Percentiles rank a stretch among this genome's conserved stretches.
Evolutionary conservation across 2,888 invertebrate species (phyloP).

Genomic region (Urechis unicinctus): DNA sequence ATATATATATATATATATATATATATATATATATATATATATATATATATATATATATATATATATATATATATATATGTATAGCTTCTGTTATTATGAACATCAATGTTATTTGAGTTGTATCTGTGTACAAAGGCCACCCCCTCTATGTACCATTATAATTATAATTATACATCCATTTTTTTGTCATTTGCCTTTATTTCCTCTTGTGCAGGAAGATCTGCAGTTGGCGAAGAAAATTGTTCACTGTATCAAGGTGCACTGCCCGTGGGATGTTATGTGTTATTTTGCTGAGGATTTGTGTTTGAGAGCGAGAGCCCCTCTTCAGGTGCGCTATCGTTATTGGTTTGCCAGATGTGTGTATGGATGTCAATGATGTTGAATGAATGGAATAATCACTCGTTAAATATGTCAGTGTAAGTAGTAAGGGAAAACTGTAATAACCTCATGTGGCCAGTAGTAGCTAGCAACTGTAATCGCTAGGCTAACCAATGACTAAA

Average conservation of each 20-base stretch:
- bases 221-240: conserved; percentile 51
- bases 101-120: too few species aligned
- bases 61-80: conserved; percentile 1
- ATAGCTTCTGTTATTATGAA: too few species aligned
- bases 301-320: conserved; percentile 48
- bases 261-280: conserved; percentile 51
- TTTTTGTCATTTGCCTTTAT: neutral
- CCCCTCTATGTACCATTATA: neutral
- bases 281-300: conserved; percentile 52
- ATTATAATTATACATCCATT: neutral
- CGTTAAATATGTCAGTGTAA: neutral
- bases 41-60: conserved; percentile 5
- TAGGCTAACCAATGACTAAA: too few species aligned
- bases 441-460: too few species aligned
- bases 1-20: conserved; percentile 3
- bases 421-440: too few species aligned
- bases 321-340: conserved; percentile 52
- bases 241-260: conserved; percentile 51
- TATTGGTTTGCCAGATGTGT: neutral
- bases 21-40: conserved; percentile 9
- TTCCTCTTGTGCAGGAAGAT: conserved; percentile 48
- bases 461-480: too few species aligned
- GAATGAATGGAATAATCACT: neutral
- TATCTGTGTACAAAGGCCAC: neutral
- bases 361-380: neutral